Evolutionary conservation across 1,140 invertebrate genomes (phyloP).

Genomic region (Portunus trituberculatus): DNA sequence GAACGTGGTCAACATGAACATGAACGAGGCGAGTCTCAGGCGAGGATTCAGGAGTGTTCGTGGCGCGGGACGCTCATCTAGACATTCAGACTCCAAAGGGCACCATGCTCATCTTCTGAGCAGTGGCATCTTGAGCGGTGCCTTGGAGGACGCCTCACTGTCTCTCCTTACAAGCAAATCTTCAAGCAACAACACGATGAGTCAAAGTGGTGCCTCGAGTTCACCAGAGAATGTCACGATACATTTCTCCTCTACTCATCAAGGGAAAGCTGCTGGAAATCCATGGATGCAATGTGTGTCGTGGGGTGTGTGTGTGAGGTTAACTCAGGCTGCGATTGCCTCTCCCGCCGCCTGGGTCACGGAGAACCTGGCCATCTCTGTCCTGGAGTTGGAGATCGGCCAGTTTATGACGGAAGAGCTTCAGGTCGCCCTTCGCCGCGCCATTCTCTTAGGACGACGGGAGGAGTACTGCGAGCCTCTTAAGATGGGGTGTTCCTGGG

Average conservation of each 20-base stretch:
- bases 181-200: too few species aligned
- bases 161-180: too few species aligned
- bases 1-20: conserved; percentile 52
- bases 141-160: too few species aligned
- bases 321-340: background rate
- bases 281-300: conserved; percentile 35
- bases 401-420: background rate
- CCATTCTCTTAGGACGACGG: conserved; percentile 12
- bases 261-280: too few species aligned
- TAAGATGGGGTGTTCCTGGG: too few species aligned
- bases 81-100: too few species aligned
- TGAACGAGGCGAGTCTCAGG: conserved; percentile 54
- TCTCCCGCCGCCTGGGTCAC: conserved; percentile 40
- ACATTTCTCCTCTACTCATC: too few species aligned
- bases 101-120: too few species aligned
- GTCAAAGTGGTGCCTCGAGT: too few species aligned
- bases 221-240: too few species aligned
- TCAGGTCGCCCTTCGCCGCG: background rate
- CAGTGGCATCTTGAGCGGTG: too few species aligned
- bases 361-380: conserved; percentile 62
- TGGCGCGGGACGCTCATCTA: background rate
- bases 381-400: conserved; percentile 44
- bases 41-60: background rate
- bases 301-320: conserved; percentile 46
- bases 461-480: too few species aligned